Conservation (phyloP, 53 echinoderm and acorn worm genomes). For the Hippasteria phrygiana region DNA sequence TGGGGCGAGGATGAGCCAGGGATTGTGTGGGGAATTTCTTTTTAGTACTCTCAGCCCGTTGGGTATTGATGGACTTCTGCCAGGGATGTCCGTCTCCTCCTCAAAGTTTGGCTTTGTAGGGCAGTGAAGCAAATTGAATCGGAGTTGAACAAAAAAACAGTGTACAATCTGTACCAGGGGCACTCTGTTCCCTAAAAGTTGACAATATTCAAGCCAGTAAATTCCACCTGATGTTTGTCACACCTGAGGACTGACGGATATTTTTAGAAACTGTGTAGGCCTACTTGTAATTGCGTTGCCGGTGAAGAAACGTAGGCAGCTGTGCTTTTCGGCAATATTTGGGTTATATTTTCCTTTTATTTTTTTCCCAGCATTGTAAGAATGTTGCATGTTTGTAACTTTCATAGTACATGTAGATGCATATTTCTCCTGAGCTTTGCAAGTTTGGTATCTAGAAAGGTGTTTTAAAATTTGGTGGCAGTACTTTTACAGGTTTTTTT, state of each 20-base stretch:
- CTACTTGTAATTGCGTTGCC: not conserved
- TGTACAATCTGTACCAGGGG: not conserved
- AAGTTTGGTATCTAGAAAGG: no score
- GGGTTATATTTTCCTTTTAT: not conserved
- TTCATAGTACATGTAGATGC: no score
- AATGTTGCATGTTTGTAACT: not conserved
- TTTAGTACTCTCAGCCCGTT: conserved; percentile 10
- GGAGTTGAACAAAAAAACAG: not conserved
- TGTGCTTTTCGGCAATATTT: not conserved
- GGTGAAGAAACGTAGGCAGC: not conserved
- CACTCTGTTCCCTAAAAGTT: not conserved
- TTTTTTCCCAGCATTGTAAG: not conserved
- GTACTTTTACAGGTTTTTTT: no score
- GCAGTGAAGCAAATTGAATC: not conserved
- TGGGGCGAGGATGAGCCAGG: not conserved
- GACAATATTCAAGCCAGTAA: not conserved
- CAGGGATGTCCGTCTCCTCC: not conserved
- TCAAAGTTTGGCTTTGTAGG: not conserved
- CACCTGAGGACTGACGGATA: not conserved
- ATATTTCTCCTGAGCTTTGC: no score
- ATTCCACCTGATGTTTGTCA: not conserved
- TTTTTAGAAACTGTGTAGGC: not conserved
- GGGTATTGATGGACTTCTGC: not conserved
- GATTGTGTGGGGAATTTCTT: conserved; percentile 19
- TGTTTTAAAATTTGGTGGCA: no score